Evolutionary conservation across 2,113 vertebrate species (phyloP).

Genomic region (Heptranchias perlo): DNA sequence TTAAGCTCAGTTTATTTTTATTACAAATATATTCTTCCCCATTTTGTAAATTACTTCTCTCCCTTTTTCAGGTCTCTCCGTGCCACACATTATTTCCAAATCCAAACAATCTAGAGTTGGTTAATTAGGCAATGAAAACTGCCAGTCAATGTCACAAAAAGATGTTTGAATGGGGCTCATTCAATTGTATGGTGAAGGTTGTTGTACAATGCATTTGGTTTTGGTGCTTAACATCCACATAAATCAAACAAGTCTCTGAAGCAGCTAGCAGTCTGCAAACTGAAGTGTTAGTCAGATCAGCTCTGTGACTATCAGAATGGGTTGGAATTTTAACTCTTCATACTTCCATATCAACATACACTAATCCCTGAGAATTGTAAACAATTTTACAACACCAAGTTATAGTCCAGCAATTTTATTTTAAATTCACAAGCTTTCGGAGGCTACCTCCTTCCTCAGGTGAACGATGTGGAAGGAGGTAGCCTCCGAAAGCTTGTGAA

Average conservation of each 20-base stretch:
- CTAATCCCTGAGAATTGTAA: not conserved
- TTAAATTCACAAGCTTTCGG: too few relatives aligned
- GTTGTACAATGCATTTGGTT: not conserved
- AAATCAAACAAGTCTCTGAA: not conserved
- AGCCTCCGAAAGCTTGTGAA: too few relatives aligned
- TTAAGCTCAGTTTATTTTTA: slow-evolving; percentile 3
- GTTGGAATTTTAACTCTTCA: not conserved
- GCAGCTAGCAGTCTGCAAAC: not conserved
- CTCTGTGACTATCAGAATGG: not conserved
- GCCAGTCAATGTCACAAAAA: not conserved
- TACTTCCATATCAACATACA: not conserved
- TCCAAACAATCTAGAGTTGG: not conserved
- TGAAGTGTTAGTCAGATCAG: not conserved
- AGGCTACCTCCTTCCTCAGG: too few relatives aligned
- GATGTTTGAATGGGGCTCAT: not conserved
- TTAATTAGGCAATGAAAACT: slow-evolving; percentile 33
- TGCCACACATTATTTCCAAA: not conserved
- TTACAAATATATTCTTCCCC: not conserved
- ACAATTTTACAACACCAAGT: too few relatives aligned
- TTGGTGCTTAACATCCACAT: not conserved
- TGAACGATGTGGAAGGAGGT: too few relatives aligned
- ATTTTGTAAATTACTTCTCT: not conserved
- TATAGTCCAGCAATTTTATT: too few relatives aligned
- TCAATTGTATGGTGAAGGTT: not conserved
- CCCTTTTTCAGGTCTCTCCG: not conserved